phyloP scores from a whole-genome alignment of 2,797 vertebrate genomes.

The Taeniopygia guttata region DNA sequence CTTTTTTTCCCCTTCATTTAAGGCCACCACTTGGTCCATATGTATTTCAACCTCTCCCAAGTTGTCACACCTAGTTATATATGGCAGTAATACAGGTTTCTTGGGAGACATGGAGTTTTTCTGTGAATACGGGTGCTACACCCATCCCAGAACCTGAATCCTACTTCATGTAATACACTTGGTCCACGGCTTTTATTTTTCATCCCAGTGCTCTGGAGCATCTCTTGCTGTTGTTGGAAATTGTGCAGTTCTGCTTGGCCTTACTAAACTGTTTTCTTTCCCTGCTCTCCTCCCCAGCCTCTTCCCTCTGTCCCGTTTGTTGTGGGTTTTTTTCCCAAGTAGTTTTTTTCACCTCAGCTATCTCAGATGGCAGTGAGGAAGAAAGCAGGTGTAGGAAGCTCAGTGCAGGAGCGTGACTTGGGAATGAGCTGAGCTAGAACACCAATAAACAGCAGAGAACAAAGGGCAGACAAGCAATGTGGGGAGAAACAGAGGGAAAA shows the following conservation, averaged over 20 bases:
- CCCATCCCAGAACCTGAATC: neutral
- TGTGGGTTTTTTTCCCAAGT: neutral
- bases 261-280: neutral
- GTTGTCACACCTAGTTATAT: conserved; percentile 6
- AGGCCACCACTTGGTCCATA: neutral
- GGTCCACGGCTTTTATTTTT: neutral
- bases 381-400: neutral
- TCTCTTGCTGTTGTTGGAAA: conserved; percentile 16
- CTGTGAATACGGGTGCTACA: neutral
- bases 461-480: rapidly evolving
- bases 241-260: neutral
- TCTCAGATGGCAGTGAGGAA: neutral
- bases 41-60: neutral
- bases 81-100: neutral
- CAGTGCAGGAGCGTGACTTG: neutral
- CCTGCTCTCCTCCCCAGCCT: neutral
- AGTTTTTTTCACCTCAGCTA: neutral
- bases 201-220: neutral
- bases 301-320: neutral
- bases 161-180: neutral
- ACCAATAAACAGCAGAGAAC: neutral
- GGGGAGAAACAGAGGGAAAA: neutral
- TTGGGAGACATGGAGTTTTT: neutral
- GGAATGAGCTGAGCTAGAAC: neutral
- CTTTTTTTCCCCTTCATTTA: neutral